Percentiles rank a stretch among this genome's conserved stretches.
phyloP scores from a whole-genome alignment of 2,797 vertebrate species.

The Triplophysa bombifrons region DNA sequence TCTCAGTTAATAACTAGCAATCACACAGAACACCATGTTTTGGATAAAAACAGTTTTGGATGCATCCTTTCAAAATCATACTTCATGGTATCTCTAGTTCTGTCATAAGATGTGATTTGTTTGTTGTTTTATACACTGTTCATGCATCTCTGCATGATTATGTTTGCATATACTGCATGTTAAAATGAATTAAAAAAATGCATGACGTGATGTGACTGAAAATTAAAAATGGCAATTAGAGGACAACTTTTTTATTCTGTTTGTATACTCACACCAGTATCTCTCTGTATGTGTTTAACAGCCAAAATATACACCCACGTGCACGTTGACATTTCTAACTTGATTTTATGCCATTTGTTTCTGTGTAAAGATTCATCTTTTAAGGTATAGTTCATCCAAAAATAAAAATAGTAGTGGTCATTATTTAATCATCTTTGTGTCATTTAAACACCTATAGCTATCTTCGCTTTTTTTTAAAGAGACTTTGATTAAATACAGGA shows the following conservation, averaged over 20 bases:
- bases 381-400: too few relatives aligned
- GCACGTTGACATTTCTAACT: too few relatives aligned
- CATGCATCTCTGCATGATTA: slow-evolving; percentile 33
- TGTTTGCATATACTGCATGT: slow-evolving; percentile 32
- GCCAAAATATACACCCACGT: too few relatives aligned
- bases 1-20: not conserved
- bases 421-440: not conserved
- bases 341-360: too few relatives aligned
- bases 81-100: too few relatives aligned
- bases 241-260: not conserved
- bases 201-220: slow-evolving; percentile 11
- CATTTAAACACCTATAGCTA: too few relatives aligned
- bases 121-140: too few relatives aligned
- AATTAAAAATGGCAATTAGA: not conserved
- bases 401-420: not conserved
- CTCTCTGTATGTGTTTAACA: not conserved
- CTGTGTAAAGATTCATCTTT: too few relatives aligned
- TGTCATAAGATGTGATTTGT: too few relatives aligned
- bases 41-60: not conserved
- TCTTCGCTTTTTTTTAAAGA: too few relatives aligned
- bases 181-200: not conserved
- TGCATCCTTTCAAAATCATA: too few relatives aligned
- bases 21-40: not conserved
- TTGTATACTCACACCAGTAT: not conserved
- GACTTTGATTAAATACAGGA: too few relatives aligned